phyloP scores from a whole-genome alignment of 2,113 vertebrate species.

The Trogon surrucura region DNA sequence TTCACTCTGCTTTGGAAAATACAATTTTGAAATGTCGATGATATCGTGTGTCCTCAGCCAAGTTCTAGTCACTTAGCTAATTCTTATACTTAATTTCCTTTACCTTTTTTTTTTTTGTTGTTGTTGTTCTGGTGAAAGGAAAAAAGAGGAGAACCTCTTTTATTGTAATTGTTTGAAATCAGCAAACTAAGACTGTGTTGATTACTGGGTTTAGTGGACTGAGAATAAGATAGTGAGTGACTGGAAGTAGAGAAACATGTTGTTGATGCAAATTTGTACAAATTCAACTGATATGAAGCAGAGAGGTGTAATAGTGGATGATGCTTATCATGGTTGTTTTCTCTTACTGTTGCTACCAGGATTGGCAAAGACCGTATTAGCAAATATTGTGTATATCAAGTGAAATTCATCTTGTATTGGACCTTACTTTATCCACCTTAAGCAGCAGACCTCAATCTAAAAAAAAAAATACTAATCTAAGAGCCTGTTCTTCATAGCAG shows the following conservation, averaged over 20 bases:
- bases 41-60: neutral
- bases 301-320: neutral
- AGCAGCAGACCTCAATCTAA: neutral
- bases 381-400: neutral
- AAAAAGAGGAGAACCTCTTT: neutral
- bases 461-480: neutral
- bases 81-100: neutral
- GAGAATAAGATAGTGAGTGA: neutral
- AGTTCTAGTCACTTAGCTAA: neutral
- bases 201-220: neutral
- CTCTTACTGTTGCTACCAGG: neutral
- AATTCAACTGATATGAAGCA: neutral
- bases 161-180: neutral
- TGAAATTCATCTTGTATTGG: neutral
- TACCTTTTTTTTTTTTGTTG: neutral
- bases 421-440: neutral
- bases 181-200: rapidly evolving
- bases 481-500: neutral
- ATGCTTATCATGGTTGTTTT: neutral
- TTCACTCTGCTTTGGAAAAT: neutral
- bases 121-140: neutral
- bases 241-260: neutral
- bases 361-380: neutral
- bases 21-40: neutral
- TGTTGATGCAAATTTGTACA: neutral